phyloP scores from a whole-genome alignment of 2,113 vertebrate species.

The Phycodurus eques region DNA sequence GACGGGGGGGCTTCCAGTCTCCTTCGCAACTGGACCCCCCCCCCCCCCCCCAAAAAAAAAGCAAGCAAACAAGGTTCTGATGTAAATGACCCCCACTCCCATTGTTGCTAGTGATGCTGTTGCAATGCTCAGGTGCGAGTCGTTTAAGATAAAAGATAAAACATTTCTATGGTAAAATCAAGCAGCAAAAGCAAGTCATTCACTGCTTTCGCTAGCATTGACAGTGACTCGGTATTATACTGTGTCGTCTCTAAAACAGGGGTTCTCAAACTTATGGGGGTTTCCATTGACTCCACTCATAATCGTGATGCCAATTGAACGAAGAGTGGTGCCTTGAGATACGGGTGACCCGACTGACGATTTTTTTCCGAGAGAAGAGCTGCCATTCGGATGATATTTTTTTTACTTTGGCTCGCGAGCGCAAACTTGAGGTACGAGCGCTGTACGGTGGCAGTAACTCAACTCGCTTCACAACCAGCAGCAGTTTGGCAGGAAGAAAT shows the following conservation, averaged over 20 bases:
- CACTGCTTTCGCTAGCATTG: neutral
- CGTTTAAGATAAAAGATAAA: neutral
- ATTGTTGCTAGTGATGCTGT: neutral
- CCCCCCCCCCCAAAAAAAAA: neutral
- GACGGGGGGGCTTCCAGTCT: neutral
- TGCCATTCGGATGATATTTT: neutral
- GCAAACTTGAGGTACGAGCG: neutral
- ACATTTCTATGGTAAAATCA: neutral
- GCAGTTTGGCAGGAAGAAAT: neutral
- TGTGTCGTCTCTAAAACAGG: neutral
- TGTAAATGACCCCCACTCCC: neutral
- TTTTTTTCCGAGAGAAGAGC: neutral
- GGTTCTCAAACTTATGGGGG: neutral
- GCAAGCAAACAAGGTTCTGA: neutral
- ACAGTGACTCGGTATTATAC: neutral
- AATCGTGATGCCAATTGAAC: neutral
- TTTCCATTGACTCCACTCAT: neutral
- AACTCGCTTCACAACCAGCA: too few relatives aligned
- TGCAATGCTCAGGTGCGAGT: neutral
- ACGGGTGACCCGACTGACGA: neutral
- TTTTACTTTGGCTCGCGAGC: neutral
- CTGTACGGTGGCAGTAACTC: neutral
- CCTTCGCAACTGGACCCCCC: neutral
- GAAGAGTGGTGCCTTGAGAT: neutral
- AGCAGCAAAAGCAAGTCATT: neutral